A percentile compares a stretch with the other conserved stretches of the same genome.
These are phyloP conservation scores for Crotalus horridus DNA, from an alignment of 2,113 vertebrate genomes.

Conservation along the genomic window DNA sequence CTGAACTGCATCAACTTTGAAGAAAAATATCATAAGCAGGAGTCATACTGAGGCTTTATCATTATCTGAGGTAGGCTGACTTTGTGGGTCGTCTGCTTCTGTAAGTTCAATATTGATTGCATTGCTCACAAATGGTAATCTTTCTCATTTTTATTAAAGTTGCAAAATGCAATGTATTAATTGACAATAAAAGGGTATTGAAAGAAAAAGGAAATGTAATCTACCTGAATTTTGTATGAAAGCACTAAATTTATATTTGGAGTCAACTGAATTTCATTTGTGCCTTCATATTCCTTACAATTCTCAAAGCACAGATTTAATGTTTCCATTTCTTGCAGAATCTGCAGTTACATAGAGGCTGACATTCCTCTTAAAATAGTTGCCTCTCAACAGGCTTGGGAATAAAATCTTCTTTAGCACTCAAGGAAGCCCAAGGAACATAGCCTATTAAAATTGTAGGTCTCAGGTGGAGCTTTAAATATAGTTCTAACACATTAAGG, in stretches of 20 bases:
- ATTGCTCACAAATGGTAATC: neutral
- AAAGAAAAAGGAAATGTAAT: slow-evolving; percentile 23
- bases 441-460: slow-evolving; percentile 19
- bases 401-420: slow-evolving; percentile 39
- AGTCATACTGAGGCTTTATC: slow-evolving; percentile 24
- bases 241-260: slow-evolving; percentile 19
- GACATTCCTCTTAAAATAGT: slow-evolving; percentile 36
- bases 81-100: slow-evolving; percentile 21
- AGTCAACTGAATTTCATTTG: slow-evolving; percentile 18
- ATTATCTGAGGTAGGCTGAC: slow-evolving; percentile 26
- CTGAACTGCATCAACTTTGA: neutral
- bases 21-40: neutral
- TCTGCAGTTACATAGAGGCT: neutral
- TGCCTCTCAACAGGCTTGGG: slow-evolving; percentile 26
- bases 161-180: slow-evolving; percentile 47
- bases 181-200: slow-evolving; percentile 2
- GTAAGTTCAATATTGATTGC: slow-evolving; percentile 46
- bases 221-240: neutral
- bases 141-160: slow-evolving; percentile 38
- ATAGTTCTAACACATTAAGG: slow-evolving; percentile 54
- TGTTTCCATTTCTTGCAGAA: slow-evolving; percentile 19
- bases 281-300: slow-evolving; percentile 16
- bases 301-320: slow-evolving; percentile 20
- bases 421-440: slow-evolving; percentile 26
- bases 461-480: slow-evolving; percentile 54